Percentiles rank a stretch among this genome's conserved stretches.
These are phyloP conservation scores for Pollenia griseotomentosa DNA, from an alignment of 2,888 invertebrate genomes.

Conservation along the genomic window DNA sequence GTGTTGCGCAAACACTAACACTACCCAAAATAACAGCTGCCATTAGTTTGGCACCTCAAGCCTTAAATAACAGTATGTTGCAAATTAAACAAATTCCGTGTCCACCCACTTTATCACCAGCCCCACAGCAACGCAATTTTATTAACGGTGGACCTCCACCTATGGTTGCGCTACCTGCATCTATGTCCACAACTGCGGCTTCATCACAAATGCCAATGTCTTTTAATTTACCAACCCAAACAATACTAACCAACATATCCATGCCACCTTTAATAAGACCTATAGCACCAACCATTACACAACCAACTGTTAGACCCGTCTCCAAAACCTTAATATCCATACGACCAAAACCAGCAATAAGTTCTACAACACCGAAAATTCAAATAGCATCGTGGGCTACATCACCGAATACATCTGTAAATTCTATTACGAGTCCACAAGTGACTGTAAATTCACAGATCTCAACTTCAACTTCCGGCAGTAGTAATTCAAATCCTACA, in stretches of 20 bases:
- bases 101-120: conserved; percentile 14
- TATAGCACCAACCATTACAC: neutral
- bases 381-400: neutral
- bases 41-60: conserved; percentile 71
- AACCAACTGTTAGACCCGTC: neutral
- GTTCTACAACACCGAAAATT: neutral
- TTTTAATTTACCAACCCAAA: conserved; percentile 43
- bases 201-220: conserved; percentile 27
- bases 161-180: no score
- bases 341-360: neutral
- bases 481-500: neutral
- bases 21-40: conserved; percentile 73
- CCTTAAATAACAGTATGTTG: conserved; percentile 37
- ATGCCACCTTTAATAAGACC: conserved; percentile 16
- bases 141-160: neutral
- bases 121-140: neutral
- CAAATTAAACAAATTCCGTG: conserved; percentile 62
- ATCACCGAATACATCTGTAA: neutral
- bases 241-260: conserved; percentile 23
- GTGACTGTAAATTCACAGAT: neutral
- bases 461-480: neutral
- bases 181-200: neutral
- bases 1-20: neutral
- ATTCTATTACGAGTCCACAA: neutral
- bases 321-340: neutral